Evolutionary conservation across 1,140 invertebrate genomes (phyloP).

Genomic region (Cyclina sinensis): DNA sequence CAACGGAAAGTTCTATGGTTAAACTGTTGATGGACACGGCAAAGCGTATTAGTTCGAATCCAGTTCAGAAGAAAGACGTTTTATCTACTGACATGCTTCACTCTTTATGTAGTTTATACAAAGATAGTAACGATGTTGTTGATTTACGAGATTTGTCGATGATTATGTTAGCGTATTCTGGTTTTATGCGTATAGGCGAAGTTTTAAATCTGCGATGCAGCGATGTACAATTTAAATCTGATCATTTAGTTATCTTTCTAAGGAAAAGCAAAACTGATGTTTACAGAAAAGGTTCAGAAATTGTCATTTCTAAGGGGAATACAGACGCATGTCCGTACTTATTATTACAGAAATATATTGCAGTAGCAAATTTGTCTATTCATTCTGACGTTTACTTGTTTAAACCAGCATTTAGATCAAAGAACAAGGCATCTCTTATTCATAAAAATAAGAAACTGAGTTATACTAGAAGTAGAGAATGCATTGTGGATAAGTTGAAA

Average conservation of each 20-base stretch:
- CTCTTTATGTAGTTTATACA: neutral
- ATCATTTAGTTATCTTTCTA: neutral
- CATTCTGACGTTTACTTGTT: neutral
- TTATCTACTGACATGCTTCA: neutral
- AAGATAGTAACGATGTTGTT: neutral
- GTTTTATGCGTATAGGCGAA: neutral
- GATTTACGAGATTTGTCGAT: neutral
- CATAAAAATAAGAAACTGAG: slow-evolving; percentile 8
- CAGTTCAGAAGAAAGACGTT: neutral
- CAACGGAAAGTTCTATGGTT: neutral
- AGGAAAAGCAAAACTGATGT: slow-evolving; percentile 4
- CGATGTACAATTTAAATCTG: neutral
- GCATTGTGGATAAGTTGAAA: neutral
- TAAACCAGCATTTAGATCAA: neutral
- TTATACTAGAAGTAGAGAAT: slow-evolving; percentile 1
- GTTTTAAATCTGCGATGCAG: neutral
- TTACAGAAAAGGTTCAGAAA: neutral
- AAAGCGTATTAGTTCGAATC: neutral
- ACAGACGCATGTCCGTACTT: neutral
- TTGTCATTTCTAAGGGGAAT: neutral
- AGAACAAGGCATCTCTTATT: neutral
- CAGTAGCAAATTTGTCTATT: neutral
- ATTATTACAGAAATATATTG: neutral
- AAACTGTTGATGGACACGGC: neutral
- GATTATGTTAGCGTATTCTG: neutral